phyloP scores from a whole-genome alignment of 2,113 vertebrate species.

The Chrysochloris asiatica region DNA sequence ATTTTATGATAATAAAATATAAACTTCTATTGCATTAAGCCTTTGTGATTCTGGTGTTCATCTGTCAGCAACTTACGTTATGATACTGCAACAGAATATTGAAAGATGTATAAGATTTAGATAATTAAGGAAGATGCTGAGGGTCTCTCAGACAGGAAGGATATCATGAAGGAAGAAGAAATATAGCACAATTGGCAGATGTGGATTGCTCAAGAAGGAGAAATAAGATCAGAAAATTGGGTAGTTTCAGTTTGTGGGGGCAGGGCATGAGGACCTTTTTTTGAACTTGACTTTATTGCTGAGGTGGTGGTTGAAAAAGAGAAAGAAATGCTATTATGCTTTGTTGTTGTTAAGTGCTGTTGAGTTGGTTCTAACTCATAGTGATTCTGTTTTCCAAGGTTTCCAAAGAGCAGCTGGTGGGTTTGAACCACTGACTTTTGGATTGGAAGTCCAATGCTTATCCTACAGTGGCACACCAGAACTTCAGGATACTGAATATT shows the following conservation, averaged over 20 bases:
- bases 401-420: too few relatives aligned
- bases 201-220: not conserved
- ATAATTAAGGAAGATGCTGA: not conserved
- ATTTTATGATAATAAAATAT: not conserved
- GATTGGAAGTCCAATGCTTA: too few relatives aligned
- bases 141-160: not conserved
- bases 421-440: too few relatives aligned
- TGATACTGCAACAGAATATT: not conserved
- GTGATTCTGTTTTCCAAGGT: too few relatives aligned
- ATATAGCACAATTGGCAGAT: not conserved
- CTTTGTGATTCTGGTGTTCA: not conserved
- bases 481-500: not conserved
- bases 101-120: not conserved
- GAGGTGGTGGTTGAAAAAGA: not conserved
- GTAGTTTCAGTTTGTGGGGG: not conserved
- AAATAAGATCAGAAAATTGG: not conserved
- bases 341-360: too few relatives aligned
- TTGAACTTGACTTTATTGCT: not conserved
- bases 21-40: not conserved
- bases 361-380: too few relatives aligned
- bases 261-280: not conserved
- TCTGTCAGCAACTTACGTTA: not conserved
- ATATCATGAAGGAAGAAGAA: not conserved
- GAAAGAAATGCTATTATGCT: not conserved
- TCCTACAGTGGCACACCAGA: too few relatives aligned